Evolutionary conservation across 2,797 vertebrate species (phyloP).

Genomic region (Schizothorax lantsangensis): DNA sequence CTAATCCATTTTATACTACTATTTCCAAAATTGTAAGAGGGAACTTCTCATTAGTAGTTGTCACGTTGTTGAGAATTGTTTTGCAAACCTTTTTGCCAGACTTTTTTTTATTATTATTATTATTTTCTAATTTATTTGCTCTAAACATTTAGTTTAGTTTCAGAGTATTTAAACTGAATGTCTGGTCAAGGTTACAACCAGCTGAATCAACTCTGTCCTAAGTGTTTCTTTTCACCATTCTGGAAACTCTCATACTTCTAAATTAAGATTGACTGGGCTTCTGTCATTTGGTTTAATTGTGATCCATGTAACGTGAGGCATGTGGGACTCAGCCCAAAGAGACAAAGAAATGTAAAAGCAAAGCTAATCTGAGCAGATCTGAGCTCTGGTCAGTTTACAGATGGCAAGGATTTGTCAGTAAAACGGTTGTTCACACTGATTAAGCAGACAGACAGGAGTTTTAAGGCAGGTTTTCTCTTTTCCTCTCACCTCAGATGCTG

Average conservation of each 20-base stretch:
- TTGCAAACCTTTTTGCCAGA: too few species aligned
- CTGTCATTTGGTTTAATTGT: constrained; percentile 36
- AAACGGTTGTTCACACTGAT: not conserved
- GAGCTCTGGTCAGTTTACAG: constrained; percentile 53
- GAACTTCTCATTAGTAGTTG: too few species aligned
- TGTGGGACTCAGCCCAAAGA: constrained; percentile 54
- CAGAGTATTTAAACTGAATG: not conserved
- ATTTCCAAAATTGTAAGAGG: too few species aligned
- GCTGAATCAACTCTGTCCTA: not conserved
- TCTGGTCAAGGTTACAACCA: not conserved
- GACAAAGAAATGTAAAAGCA: constrained; percentile 62
- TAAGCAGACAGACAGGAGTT: constrained; percentile 37
- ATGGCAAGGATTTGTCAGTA: constrained; percentile 54
- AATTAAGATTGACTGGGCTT: constrained; percentile 6
- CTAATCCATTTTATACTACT: too few species aligned
- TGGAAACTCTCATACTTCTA: not conserved
- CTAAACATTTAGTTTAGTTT: not conserved
- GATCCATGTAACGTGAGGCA: constrained; percentile 71
- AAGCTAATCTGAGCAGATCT: constrained; percentile 61
- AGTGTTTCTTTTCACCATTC: not conserved
- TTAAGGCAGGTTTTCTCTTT: constrained; percentile 38
- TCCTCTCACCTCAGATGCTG: constrained; percentile 25
- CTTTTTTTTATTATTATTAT: too few species aligned
- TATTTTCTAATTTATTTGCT: not conserved
- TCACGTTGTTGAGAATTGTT: too few species aligned